phyloP scores from a whole-genome alignment of 2,113 vertebrate genomes.

The Crotalus horridus region DNA sequence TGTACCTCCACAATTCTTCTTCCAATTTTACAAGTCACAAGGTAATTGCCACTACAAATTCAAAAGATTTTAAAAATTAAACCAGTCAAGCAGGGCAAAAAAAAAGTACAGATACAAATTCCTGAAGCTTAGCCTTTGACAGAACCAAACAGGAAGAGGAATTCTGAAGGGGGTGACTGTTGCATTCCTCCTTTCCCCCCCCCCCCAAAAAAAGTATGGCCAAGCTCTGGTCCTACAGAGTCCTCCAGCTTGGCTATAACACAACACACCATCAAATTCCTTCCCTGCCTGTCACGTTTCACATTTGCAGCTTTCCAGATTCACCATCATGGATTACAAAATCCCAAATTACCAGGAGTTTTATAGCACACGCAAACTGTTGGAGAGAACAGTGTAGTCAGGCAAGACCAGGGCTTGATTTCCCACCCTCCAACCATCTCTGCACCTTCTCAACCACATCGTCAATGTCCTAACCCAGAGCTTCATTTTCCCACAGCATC shows the following conservation, averaged over 20 bases:
- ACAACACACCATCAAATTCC: neutral
- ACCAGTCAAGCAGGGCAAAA: neutral
- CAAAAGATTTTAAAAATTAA: neutral
- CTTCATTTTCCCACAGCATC: conserved; percentile 54
- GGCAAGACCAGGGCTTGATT: neutral
- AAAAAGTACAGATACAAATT: neutral
- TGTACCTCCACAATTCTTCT: neutral
- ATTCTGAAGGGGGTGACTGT: neutral
- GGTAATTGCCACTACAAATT: neutral
- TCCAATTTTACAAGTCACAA: neutral
- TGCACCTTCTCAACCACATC: neutral
- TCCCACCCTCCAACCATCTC: neutral
- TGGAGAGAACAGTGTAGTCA: neutral
- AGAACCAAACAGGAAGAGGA: neutral
- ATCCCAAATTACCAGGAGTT: neutral
- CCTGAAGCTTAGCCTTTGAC: neutral
- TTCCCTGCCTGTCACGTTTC: neutral
- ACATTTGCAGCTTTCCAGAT: neutral
- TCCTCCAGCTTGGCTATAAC: neutral
- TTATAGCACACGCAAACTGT: neutral
- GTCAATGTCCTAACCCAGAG: conserved; percentile 37
- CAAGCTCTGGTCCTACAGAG: neutral
- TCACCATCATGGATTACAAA: neutral
- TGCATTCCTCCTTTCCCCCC: neutral
- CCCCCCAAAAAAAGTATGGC: neutral